Evolutionary conservation across 2,797 vertebrate genomes (phyloP).

Genomic region (Podarcis lilfordi): DNA sequence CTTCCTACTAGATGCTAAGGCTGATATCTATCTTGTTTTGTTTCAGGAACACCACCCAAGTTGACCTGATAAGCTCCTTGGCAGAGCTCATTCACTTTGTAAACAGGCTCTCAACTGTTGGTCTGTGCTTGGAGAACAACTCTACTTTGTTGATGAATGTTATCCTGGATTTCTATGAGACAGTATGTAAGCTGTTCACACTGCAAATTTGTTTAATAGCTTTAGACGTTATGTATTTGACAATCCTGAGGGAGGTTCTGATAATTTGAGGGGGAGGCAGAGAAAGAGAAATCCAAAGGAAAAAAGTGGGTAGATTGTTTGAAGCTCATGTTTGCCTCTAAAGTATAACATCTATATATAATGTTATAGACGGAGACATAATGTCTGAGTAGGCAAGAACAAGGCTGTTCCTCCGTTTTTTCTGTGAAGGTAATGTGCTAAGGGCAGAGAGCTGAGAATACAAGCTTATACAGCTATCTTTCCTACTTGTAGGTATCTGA

Average conservation of each 20-base stretch:
- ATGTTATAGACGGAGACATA: not conserved
- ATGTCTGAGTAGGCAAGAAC: not conserved
- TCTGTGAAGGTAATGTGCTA: not conserved
- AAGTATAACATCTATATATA: not conserved
- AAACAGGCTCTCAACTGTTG: slow-evolving; percentile 82
- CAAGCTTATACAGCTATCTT: slow-evolving; percentile 38
- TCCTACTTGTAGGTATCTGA: slow-evolving; percentile 87
- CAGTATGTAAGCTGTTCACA: slow-evolving; percentile 74
- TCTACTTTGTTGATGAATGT: slow-evolving; percentile 86
- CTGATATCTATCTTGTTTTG: slow-evolving; percentile 16
- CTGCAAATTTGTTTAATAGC: not conserved
- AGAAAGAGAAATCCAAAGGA: not conserved
- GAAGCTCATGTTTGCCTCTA: not conserved
- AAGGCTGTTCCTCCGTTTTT: not conserved
- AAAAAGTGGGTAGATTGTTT: too few relatives aligned
- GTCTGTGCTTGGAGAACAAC: slow-evolving; percentile 85
- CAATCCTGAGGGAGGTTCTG: not conserved
- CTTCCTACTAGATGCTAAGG: not conserved
- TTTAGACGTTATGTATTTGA: not conserved
- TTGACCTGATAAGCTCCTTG: slow-evolving; percentile 82
- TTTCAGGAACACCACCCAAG: slow-evolving; percentile 86
- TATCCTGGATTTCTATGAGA: slow-evolving; percentile 92
- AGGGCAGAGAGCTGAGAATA: not conserved
- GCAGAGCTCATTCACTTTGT: slow-evolving; percentile 88
- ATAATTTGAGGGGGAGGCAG: not conserved